These are phyloP conservation scores for Atethmia centrago DNA, from an alignment of 2,888 invertebrate genomes.

Conservation along the genomic window DNA sequence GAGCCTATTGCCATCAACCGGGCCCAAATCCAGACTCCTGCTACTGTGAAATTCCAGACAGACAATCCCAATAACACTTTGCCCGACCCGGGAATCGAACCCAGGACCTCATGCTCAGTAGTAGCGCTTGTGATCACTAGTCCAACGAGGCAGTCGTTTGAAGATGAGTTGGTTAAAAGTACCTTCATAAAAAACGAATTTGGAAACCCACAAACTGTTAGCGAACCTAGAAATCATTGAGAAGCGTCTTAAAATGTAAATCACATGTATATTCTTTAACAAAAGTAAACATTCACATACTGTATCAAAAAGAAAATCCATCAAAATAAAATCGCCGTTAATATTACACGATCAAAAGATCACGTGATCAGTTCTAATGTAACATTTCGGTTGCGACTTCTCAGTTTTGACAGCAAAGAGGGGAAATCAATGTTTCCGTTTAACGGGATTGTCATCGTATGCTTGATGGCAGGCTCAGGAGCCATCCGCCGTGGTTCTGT, in stretches of 20 bases:
- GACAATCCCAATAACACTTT: no score
- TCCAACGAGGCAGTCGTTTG: no score
- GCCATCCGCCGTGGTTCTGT: not conserved
- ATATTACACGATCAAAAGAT: constrained; percentile 31
- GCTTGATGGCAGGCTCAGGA: constrained; percentile 26
- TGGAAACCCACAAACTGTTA: not conserved
- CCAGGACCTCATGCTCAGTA: no score
- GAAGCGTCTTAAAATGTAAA: not conserved
- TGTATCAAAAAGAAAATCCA: constrained; percentile 19
- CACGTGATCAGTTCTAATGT: constrained; percentile 74
- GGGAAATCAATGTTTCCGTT: constrained; percentile 60
- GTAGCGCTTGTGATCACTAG: no score
- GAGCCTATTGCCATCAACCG: no score
- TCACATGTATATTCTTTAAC: constrained; percentile 7
- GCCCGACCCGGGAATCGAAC: no score
- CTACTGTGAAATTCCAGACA: no score
- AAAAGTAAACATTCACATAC: constrained; percentile 10
- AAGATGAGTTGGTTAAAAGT: no score
- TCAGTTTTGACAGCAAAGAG: constrained; percentile 70
- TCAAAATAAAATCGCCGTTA: not conserved
- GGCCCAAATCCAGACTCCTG: no score
- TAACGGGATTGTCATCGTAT: constrained; percentile 64
- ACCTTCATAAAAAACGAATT: not conserved
- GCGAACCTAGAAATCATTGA: not conserved
- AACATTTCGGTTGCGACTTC: constrained; percentile 69